Evolutionary conservation across 2,113 vertebrate species (phyloP).

Genomic region (Kryptolebias marmoratus): DNA sequence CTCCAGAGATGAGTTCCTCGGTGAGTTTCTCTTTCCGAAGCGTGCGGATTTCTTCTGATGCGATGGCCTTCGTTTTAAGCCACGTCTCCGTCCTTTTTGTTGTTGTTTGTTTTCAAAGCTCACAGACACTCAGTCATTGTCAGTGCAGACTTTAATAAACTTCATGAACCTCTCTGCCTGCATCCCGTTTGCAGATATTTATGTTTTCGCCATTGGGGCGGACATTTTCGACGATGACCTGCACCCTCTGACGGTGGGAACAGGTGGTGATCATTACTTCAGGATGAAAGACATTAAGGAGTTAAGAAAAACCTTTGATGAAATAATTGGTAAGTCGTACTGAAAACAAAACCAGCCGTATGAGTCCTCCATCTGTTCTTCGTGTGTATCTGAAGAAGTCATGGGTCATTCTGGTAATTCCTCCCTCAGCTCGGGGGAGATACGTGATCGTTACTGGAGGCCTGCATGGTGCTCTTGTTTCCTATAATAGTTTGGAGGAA

Average conservation of each 20-base stretch:
- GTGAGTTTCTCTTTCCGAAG: constrained; percentile 44
- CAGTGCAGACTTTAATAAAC: not conserved
- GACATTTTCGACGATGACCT: constrained; percentile 49
- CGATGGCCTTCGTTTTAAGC: not conserved
- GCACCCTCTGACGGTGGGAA: constrained; percentile 50
- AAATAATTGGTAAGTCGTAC: constrained; percentile 73
- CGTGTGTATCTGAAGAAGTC: not conserved
- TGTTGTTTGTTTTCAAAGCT: not conserved
- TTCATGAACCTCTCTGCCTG: not conserved
- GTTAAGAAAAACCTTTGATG: constrained; percentile 70
- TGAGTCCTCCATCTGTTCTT: not conserved
- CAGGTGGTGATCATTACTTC: constrained; percentile 64
- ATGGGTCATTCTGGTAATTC: not conserved
- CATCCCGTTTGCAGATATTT: constrained; percentile 72
- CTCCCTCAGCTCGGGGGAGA: constrained; percentile 12
- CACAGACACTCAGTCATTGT: not conserved
- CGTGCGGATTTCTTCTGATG: not conserved
- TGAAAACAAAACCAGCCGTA: not conserved
- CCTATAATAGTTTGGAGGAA: constrained; percentile 18
- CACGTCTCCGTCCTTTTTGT: not conserved
- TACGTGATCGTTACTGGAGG: constrained; percentile 5
- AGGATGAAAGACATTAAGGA: not conserved
- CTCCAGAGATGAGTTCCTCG: constrained; percentile 62
- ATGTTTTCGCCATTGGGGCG: constrained; percentile 75
- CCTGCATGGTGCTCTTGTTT: constrained; percentile 6